A percentile compares a stretch with the other conserved stretches of the same genome.
These are phyloP conservation scores for Noctua janthina DNA, from an alignment of 2,888 invertebrate genomes.

Conservation along the genomic window DNA sequence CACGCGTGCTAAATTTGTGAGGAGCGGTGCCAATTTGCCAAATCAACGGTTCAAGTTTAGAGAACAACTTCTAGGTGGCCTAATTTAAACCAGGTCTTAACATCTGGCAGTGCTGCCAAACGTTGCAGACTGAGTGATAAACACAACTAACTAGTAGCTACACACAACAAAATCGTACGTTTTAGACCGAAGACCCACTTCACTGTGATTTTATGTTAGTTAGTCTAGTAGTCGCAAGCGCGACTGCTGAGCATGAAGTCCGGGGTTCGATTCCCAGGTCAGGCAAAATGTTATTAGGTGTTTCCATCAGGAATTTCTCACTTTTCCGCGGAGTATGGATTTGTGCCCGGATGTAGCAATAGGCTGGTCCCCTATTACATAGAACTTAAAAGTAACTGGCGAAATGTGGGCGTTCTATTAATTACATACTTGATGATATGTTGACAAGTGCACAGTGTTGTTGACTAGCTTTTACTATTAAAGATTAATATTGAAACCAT, in stretches of 20 bases:
- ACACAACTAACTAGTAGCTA: slow-evolving; percentile 17
- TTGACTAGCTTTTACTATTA: neutral
- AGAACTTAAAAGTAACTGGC: neutral
- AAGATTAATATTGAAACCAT: neutral
- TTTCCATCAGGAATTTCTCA: neutral
- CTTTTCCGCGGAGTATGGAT: neutral
- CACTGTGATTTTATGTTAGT: slow-evolving; percentile 24
- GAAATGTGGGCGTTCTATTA: no score
- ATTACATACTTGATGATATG: neutral
- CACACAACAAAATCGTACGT: slow-evolving; percentile 17
- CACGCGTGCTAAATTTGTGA: slow-evolving; percentile 41
- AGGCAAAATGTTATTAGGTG: neutral
- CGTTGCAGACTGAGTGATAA: slow-evolving; percentile 56
- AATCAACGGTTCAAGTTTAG: slow-evolving; percentile 57
- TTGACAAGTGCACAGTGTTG: neutral
- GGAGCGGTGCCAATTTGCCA: slow-evolving; percentile 61
- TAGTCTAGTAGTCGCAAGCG: neutral
- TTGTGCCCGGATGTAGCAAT: neutral
- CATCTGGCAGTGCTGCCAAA: slow-evolving; percentile 57
- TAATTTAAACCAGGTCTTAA: slow-evolving; percentile 65
- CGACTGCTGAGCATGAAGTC: neutral
- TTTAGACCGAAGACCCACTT: slow-evolving; percentile 7
- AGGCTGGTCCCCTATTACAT: neutral
- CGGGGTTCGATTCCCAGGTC: neutral
- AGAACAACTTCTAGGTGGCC: slow-evolving; percentile 60